These are phyloP conservation scores for Nesoenas mayeri DNA, from an alignment of 2,113 vertebrate genomes.

Conservation along the genomic window DNA sequence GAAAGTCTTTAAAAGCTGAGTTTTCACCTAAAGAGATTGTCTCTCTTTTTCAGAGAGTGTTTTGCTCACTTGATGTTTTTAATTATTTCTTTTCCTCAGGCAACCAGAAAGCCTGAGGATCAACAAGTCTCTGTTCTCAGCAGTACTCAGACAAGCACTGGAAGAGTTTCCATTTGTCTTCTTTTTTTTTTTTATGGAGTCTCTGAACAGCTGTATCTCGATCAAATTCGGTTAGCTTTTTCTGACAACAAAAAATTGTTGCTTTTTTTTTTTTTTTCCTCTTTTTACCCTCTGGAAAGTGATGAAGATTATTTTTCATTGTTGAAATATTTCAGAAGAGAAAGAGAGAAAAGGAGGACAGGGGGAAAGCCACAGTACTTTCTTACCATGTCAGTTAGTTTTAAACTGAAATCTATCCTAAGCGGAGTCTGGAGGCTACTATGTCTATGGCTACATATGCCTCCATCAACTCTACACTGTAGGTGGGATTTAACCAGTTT, in stretches of 20 bases:
- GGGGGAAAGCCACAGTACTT: not conserved
- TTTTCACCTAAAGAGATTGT: not conserved
- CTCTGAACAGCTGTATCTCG: conserved; percentile 36
- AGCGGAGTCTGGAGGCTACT: conserved; percentile 18
- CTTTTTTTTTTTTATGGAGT: not conserved
- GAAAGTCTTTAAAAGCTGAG: not conserved
- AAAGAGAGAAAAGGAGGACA: not conserved
- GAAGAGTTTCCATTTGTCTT: conserved; percentile 45
- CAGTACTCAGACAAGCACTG: conserved; percentile 16
- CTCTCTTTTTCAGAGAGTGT: not conserved
- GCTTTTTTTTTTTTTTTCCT: not conserved
- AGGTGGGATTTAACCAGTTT: not conserved
- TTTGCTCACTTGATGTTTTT: conserved; percentile 63
- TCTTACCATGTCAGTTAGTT: conserved; percentile 3
- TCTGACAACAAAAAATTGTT: not conserved
- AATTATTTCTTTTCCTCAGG: conserved; percentile 66
- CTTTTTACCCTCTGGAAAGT: not conserved
- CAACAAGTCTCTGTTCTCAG: conserved; percentile 68
- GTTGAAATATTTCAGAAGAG: conserved; percentile 20
- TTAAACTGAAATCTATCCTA: conserved; percentile 49
- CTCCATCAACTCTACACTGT: not conserved
- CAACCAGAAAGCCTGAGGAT: conserved; percentile 53
- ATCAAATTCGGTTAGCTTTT: conserved; percentile 43
- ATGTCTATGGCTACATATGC: not conserved
- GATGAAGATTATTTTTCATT: conserved; percentile 22